Evolutionary conservation across 2,113 vertebrate species (phyloP), one percentile per base, ranked within the genome.

Genomic region (Syrmaticus mikado): DNA sequence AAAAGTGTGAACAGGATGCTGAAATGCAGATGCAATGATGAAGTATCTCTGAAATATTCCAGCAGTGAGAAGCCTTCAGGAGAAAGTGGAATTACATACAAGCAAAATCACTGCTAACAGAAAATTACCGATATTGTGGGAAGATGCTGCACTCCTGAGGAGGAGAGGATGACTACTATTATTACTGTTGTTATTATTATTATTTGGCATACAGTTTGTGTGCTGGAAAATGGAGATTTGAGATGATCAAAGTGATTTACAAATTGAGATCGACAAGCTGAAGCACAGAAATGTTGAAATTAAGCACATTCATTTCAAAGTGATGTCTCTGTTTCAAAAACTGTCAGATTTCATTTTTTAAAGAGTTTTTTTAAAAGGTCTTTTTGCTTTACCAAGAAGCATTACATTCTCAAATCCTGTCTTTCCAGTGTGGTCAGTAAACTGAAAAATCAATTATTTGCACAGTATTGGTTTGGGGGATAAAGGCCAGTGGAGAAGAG

Each of bases 271-370:
- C 4, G 64, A 96, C 87, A 93, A 85, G 38, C 34, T 74, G 82
- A 80, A 94, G 72, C 67, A 70, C 60, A 10, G 50, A 76, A 94
- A 94, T 27, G 45, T 27, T 80, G 87, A 76, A 86, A 91, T 94
- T 80, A 80, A 73, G 48, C 78, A 70, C 3, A 5, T 48, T 72
- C 34, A 12, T 82, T 92, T 93, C 89, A 43, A 74, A 92, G 75
- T 5, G 36, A 91, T 73, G 45, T 57, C 18, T 86, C 52, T 65
- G 62, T 85, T 70, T 82, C 87, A 87, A 68, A 92, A 92, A 5
- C 87, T 85, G 87, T 82, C 93, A 89, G 48, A 68, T 82, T 89
- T 85, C n/a, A 93, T 94, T 91, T 91, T 93, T 50, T 13, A 27
- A 64, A 21, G 30, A 43, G 11, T 57, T 90, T 78, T 68, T 57